phyloP scores from a whole-genome alignment of 2,888 invertebrate species.

The Sussaba pulchella region DNA sequence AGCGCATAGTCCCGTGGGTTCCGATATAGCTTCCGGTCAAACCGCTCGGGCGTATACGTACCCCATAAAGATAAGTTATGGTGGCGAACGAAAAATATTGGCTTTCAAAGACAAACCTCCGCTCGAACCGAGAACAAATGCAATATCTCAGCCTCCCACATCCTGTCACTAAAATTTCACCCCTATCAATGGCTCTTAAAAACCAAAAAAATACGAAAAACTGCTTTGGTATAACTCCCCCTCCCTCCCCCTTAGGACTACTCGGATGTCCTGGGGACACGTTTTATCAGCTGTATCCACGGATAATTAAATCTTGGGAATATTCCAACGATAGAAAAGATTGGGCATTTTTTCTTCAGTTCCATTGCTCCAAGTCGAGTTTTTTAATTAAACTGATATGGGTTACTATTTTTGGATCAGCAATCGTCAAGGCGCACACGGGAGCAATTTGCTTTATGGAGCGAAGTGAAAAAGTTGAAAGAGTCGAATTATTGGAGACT shows the following conservation, averaged over 20 bases:
- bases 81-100: constrained; percentile 58
- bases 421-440: too few relatives aligned
- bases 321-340: too few relatives aligned
- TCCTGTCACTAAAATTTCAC: neutral
- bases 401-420: too few relatives aligned
- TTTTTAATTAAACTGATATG: too few relatives aligned
- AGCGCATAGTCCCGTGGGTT: constrained; percentile 42
- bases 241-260: neutral
- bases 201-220: neutral
- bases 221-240: too few relatives aligned
- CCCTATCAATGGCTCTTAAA: neutral
- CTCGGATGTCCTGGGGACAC: neutral
- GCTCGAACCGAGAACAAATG: constrained; percentile 18
- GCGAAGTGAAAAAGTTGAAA: constrained; percentile 1
- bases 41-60: constrained; percentile 55
- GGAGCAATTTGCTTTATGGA: constrained; percentile 5
- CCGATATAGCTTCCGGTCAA: constrained; percentile 48
- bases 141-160: too few relatives aligned
- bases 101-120: constrained; percentile 61
- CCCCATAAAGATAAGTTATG: constrained; percentile 66
- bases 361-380: too few relatives aligned
- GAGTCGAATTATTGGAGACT: neutral
- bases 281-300: too few relatives aligned
- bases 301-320: too few relatives aligned
- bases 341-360: too few relatives aligned